Evolutionary conservation across 2,113 vertebrate genomes (phyloP), one percentile per base, ranked within the genome.

Genomic region (Hippocampus zosterae): DNA sequence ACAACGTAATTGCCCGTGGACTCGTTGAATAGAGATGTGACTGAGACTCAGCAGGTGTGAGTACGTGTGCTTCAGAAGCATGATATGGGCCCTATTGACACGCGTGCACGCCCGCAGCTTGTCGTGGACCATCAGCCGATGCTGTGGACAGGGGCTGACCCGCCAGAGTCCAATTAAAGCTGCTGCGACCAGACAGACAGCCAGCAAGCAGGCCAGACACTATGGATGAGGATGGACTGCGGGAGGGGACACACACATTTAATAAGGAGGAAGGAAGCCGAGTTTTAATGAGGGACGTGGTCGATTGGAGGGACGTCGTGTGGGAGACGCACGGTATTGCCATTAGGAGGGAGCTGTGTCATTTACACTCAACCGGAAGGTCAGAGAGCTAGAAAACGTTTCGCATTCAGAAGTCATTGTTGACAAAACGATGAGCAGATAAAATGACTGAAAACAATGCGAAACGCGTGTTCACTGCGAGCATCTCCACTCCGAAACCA

Each of bases 1-100:
- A 89, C 86, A 87, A 82, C 70, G 81, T 88, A 87, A 91, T 91
- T 87, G 84, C 84, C 78, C 71, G 60, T 71, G 69, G 68, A 69
- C 59, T 61, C 78, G 66, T 74, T 41, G 68, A 84, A 86, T 87
- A 77, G 84, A 84, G 86, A 78, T 79, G 80, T 86, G 77, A 79
- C 82, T 81, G 19, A 50, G 73, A 84, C 81, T 86, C 79, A 76
- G 80, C 62, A 63, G 74, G 75, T 76, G 73, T 82, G 77, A 69
- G 71, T 82, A 74, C 70, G 55, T 83, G 83, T 82, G 81, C 70
- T 83, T 80, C 81, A 82, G 77, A 81, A 65, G 81, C 75, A 77
- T 87, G 79, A 85, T 83, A 74, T 11, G 18, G 40, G 10, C 69
- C 3, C n/a, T 57, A 33, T 68, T 2, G 12, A 37, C 71, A 40